These are phyloP conservation scores for Timema podura DNA, from an alignment of 2,888 invertebrate species.

Conservation along the genomic window DNA sequence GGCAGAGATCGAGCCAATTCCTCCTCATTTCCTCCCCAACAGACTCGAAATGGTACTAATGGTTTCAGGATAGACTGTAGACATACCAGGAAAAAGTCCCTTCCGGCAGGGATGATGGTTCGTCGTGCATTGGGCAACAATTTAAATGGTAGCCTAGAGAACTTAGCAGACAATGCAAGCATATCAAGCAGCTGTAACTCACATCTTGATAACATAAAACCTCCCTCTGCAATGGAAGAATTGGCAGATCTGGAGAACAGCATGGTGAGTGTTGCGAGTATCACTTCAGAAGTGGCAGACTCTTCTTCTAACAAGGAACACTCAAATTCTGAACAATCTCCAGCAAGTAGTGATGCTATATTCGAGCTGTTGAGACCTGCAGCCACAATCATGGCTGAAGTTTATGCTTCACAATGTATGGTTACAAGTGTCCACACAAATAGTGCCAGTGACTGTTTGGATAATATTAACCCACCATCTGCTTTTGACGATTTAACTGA, in stretches of 20 bases:
- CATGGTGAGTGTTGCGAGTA: slow-evolving; percentile 79
- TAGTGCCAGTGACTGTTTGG: slow-evolving; percentile 56
- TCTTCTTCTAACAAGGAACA: slow-evolving; percentile 48
- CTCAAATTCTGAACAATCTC: slow-evolving; percentile 40
- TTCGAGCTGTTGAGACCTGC: slow-evolving; percentile 45
- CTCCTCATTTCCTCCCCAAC: slow-evolving; percentile 37
- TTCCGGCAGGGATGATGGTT: slow-evolving; percentile 67
- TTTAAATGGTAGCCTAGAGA: slow-evolving; percentile 58
- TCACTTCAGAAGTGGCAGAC: slow-evolving; percentile 73
- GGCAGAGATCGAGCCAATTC: slow-evolving; percentile 37
- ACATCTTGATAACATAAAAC: slow-evolving; percentile 76
- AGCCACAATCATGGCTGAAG: slow-evolving; percentile 45
- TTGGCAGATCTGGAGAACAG: slow-evolving; percentile 72
- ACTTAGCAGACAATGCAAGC: slow-evolving; percentile 53
- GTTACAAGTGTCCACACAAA: slow-evolving; percentile 31
- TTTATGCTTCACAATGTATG: slow-evolving; percentile 23
- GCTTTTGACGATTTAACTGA: slow-evolving; percentile 68
- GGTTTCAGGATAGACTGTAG: slow-evolving; percentile 33
- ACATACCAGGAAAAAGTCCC: slow-evolving; percentile 60
- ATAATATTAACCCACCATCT: slow-evolving; percentile 68
- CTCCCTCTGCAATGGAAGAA: slow-evolving; percentile 73
- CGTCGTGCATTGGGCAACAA: slow-evolving; percentile 59
- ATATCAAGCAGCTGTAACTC: slow-evolving; percentile 54
- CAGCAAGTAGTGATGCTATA: slow-evolving; percentile 35
- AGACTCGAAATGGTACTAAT: slow-evolving; percentile 21